A percentile compares a stretch with the other conserved stretches of the same genome.
These are phyloP conservation scores for Aphidius ervi DNA, from an alignment of 1,140 invertebrate genomes.

Conservation along the genomic window DNA sequence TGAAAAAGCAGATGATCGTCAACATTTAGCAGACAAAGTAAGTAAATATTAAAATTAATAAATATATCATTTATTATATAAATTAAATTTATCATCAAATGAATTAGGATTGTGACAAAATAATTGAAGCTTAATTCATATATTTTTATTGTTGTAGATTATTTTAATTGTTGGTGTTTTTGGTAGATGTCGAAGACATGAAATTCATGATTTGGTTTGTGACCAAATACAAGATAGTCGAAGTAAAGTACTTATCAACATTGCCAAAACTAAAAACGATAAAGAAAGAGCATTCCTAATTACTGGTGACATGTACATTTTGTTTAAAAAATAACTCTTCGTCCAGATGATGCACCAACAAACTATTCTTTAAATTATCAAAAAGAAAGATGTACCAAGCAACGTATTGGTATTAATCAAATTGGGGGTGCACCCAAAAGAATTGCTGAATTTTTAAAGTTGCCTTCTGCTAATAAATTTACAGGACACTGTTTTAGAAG, in stretches of 20 bases:
- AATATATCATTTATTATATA: too few relatives aligned
- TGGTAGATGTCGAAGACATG: constrained; percentile 18
- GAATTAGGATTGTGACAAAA: too few relatives aligned
- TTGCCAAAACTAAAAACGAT: constrained; percentile 1
- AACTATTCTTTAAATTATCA: constrained; percentile 15
- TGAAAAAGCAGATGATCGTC: too few relatives aligned
- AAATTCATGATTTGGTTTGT: constrained; percentile 1
- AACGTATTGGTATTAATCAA: constrained; percentile 16
- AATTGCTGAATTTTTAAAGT: constrained; percentile 13
- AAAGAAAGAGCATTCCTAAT: constrained; percentile 2
- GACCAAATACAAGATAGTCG: neutral
- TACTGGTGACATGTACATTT: neutral
- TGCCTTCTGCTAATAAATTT: constrained; percentile 6
- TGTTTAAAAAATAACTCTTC: constrained; percentile 14
- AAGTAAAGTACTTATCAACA: neutral
- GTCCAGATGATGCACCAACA: neutral
- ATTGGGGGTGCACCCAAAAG: constrained; percentile 8
- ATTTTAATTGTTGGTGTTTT: constrained; percentile 18
- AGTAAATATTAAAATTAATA: too few relatives aligned
- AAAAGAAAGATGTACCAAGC: constrained; percentile 13
- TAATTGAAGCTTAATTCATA: too few relatives aligned
- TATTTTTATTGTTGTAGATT: constrained; percentile 11
- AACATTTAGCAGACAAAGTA: too few relatives aligned
- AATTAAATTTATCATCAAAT: too few relatives aligned
- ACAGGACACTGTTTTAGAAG: constrained; percentile 18